A percentile compares a stretch with the other conserved stretches of the same genome.
Evolutionary conservation across 2,888 invertebrate genomes (phyloP).

Genomic region (Polydesmus complanatus): DNA sequence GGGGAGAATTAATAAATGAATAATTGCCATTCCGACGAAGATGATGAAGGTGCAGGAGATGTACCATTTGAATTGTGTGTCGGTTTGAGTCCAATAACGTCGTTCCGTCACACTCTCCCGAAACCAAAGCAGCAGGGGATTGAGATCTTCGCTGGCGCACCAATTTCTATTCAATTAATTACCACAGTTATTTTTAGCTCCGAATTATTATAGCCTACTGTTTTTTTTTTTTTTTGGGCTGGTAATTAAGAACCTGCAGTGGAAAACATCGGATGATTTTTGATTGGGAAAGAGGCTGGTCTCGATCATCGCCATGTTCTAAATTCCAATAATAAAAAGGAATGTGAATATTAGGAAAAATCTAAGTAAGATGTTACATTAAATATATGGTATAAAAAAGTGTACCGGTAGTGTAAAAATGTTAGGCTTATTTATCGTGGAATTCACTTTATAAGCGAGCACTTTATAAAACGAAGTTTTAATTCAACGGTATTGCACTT

Average conservation of each 20-base stretch:
- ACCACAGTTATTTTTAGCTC: too few species aligned
- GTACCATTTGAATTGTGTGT: constrained; percentile 73
- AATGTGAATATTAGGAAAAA: neutral
- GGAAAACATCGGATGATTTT: constrained; percentile 61
- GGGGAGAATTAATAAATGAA: constrained; percentile 64
- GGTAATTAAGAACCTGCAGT: constrained; percentile 51
- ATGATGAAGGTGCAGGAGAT: constrained; percentile 62
- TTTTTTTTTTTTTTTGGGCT: neutral
- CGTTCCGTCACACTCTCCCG: constrained; percentile 56
- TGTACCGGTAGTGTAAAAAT: too few species aligned
- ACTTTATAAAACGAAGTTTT: too few species aligned
- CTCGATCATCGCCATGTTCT: constrained; percentile 55
- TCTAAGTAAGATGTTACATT: too few species aligned
- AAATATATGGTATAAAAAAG: too few species aligned
- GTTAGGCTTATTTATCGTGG: too few species aligned
- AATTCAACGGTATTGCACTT: too few species aligned
- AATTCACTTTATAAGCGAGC: too few species aligned
- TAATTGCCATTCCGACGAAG: constrained; percentile 58
- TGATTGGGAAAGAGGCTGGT: constrained; percentile 73
- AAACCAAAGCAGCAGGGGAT: constrained; percentile 69
- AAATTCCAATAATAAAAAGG: neutral
- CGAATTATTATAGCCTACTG: neutral
- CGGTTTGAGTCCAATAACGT: constrained; percentile 62
- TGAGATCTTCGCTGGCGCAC: constrained; percentile 55
- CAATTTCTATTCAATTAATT: constrained; percentile 37